Conservation (phyloP, 2,113 vertebrate genomes). For the Sceloporus undulatus region DNA sequence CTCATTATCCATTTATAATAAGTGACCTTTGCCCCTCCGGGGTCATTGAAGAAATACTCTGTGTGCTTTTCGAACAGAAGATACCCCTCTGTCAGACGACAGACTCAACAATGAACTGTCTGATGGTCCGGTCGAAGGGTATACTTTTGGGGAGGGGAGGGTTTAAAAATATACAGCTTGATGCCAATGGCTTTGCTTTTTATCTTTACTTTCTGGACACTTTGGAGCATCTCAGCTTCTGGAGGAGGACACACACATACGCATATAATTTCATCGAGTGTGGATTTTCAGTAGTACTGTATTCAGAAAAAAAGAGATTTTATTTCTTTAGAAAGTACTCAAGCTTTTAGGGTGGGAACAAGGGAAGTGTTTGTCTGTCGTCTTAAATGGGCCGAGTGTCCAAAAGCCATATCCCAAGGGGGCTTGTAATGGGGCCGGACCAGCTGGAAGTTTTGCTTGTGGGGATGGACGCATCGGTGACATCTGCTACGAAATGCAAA, state of each 20-base stretch:
- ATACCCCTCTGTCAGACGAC: conserved; percentile 80
- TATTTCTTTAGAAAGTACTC: conserved; percentile 3
- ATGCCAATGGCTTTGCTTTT: conserved; percentile 66
- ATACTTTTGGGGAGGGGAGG: conserved; percentile 39
- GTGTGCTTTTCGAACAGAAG: conserved; percentile 82
- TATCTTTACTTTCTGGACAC: conserved; percentile 34
- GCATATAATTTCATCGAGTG: too few relatives aligned
- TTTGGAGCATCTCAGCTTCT: conserved; percentile 25
- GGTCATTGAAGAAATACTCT: conserved; percentile 83
- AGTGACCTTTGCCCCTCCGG: conserved; percentile 81
- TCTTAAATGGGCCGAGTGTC: conserved; percentile 62
- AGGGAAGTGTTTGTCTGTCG: conserved; percentile 60
- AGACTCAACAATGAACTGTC: conserved; percentile 77
- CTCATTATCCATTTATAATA: conserved; percentile 92
- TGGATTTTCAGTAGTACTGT: neutral
- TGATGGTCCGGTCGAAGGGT: conserved; percentile 68
- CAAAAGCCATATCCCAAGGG: conserved; percentile 69
- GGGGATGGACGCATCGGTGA: conserved; percentile 60
- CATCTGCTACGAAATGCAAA: conserved; percentile 75
- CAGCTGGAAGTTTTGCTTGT: conserved; percentile 68
- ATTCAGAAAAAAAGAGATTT: conserved; percentile 26
- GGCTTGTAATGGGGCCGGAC: conserved; percentile 64
- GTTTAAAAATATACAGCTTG: conserved; percentile 67
- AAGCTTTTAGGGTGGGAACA: conserved; percentile 45
- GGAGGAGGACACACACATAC: neutral